Evolutionary conservation across 2,888 invertebrate genomes (phyloP), one percentile per base, ranked within the genome.

Genomic region (Oconnorella tubifera): DNA sequence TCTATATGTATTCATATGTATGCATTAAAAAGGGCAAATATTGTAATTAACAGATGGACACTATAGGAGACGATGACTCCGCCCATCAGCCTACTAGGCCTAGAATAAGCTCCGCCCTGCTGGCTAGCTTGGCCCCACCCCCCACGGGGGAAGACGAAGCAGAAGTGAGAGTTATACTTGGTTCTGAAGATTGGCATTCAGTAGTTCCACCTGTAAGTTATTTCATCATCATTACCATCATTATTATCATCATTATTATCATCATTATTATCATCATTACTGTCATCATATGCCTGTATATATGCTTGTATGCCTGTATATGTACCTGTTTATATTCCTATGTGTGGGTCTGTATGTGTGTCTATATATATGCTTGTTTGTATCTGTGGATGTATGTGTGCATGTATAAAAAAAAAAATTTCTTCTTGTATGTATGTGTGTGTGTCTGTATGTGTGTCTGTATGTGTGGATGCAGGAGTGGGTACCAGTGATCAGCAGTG

Each of bases 401-500:
- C 27, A 19, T 56, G n/a, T n/a, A n/a, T n/a, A n/a, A n/a, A n/a
- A n/a, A n/a, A n/a, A n/a, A n/a, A n/a, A 32, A 19, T 62, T 28
- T 33, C 28, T 56, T 33, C 40, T 6, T 57, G 62, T 63, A 19
- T 63, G 63, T 59, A 19, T 63, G 63, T 59, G 10, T 55, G 29
- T 23, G 25, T 63, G 57, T 59, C 14, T 63, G 48, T 27, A n/a
- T 33, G 50, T 33, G n/a, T 63, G 58, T 19, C 25, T 48, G 48
- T 50, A 3, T 58, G 4, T 62, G 14, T 31, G 1, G 48, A 27
- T 33, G 1, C 66, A 81, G 86, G 89, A 89, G 68, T 95, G 94
- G 95, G 88, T 92, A 68, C 92, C 93, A 6, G 89, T 93, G 70
- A 90, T 96, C 70, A 87, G 89, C 6, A 86, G 89, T 66, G 95